Evolutionary conservation across 2,113 vertebrate genomes (phyloP), one percentile per base, ranked within the genome.

Genomic region (Elachura formosa): DNA sequence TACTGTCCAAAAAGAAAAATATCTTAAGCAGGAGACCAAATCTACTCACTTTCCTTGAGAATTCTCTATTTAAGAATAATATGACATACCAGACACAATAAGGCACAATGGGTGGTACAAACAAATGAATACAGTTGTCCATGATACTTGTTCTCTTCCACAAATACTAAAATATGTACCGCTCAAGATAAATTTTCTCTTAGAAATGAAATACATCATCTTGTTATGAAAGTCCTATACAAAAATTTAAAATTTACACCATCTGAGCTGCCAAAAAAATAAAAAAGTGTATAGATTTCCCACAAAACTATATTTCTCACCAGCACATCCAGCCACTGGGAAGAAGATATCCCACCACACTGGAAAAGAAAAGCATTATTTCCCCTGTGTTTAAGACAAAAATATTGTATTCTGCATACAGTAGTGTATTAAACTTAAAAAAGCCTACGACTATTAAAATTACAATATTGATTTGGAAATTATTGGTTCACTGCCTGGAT

Each of bases 201-300:
- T 97, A 98, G 97, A 98, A 97, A 97, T 94, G 97, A 98, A 98
- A 98, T 98, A 98, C 97, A 97, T 95, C 95, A 97, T 97, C 95
- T 98, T 98, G 97, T 98, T 98, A 98, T 34, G 98, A 98, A 98
- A 98, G 96, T 98, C 97, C 98, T 99, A 98, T 98, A 99, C 98
- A 99, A 97, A 98, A 97, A 96, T 97, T 98, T 97, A 96, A 97
- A 98, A 99, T 99, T 98, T 99, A 99, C 98, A 99, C 97, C 98
- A 99, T 98, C 98, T 98, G 98, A 99, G 99, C 99, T 99, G 99
- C 99, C 99, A 98, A 98, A 98, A 98, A 97, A 96, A 97, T 72
- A 97, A 95, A 96, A 95, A 93, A 98, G 99, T 98, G 97, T 98
- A 98, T 98, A 90, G 80, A 62, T 98, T 98, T 98, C 98, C 98